Conservation (phyloP, 2,797 vertebrate species). For the Monodelphis domestica region DNA sequence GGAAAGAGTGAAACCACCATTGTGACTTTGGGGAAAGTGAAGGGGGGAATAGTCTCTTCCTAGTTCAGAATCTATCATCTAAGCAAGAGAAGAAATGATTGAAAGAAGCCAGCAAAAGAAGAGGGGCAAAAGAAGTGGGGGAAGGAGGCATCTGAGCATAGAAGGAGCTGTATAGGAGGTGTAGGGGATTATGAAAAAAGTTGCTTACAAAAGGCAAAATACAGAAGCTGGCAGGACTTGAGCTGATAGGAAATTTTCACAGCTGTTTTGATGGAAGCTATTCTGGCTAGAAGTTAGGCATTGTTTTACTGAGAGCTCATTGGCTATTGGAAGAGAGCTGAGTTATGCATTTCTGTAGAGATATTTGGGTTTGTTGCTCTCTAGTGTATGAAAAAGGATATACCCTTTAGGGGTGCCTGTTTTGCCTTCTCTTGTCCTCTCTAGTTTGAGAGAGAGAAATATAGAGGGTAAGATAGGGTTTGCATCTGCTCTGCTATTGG, state of each 20-base stretch:
- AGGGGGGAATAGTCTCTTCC: too few relatives aligned
- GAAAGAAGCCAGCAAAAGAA: neutral
- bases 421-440: neutral
- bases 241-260: neutral
- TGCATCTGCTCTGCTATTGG: neutral
- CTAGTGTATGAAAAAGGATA: neutral
- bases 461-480: neutral
- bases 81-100: neutral
- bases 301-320: neutral
- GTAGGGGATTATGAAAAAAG: neutral
- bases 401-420: neutral
- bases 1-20: neutral
- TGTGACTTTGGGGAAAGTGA: neutral
- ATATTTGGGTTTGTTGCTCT: neutral
- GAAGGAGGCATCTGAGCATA: neutral
- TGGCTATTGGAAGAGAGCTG: neutral
- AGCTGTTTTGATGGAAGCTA: neutral
- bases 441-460: neutral
- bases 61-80: neutral
- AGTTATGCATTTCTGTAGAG: neutral
- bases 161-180: neutral
- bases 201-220: neutral
- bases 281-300: neutral
- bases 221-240: neutral
- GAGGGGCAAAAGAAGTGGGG: neutral